phyloP scores from a whole-genome alignment of 2,797 vertebrate species.

The Cyclopterus lumpus region DNA sequence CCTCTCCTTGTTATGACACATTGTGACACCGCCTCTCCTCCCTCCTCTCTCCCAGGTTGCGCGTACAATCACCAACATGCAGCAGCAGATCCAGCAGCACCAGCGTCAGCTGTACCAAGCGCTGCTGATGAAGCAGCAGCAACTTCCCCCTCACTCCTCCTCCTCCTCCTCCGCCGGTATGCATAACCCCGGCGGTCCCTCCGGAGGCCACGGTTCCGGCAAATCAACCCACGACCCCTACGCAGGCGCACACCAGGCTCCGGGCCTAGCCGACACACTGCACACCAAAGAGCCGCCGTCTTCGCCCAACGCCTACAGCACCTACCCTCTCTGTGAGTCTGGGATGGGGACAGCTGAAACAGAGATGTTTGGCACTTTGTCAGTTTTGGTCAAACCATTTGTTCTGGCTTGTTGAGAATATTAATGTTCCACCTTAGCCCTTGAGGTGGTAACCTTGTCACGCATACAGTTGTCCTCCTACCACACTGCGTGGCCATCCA shows the following conservation, averaged over 20 bases:
- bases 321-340: slow-evolving; percentile 93
- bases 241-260: slow-evolving; percentile 89
- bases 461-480: not conserved
- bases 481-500: not conserved
- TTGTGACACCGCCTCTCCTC: not conserved
- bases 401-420: not conserved
- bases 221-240: slow-evolving; percentile 96
- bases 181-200: slow-evolving; percentile 82
- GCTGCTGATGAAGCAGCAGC: slow-evolving; percentile 97
- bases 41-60: slow-evolving; percentile 86
- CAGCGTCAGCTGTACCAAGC: slow-evolving; percentile 99
- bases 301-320: slow-evolving; percentile 93
- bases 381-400: not conserved
- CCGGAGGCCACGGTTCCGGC: slow-evolving; percentile 86
- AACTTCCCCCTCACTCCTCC: slow-evolving; percentile 80
- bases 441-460: not conserved
- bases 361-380: not conserved
- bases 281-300: slow-evolving; percentile 99
- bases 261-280: slow-evolving; percentile 92
- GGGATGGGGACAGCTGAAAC: not conserved
- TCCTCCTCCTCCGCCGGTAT: slow-evolving; percentile 88
- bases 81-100: slow-evolving; percentile 99
- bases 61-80: slow-evolving; percentile 99
- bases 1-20: not conserved
- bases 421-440: not conserved